phyloP scores from a whole-genome alignment of 2,797 vertebrate genomes.

The Okamejei kenojei region DNA sequence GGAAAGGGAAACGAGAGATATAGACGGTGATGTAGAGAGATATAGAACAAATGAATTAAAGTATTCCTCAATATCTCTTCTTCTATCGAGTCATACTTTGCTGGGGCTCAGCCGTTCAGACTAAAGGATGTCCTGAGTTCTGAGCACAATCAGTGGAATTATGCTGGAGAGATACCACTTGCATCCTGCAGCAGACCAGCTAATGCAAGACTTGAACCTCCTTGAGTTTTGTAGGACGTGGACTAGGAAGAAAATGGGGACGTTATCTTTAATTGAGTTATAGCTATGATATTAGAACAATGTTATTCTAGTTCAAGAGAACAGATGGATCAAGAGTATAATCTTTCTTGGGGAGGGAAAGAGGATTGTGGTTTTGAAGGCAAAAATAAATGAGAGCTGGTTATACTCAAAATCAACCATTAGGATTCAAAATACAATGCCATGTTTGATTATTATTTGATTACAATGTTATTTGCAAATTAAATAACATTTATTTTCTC shows the following conservation, averaged over 20 bases:
- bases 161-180: too few relatives aligned
- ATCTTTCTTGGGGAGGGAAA: too few relatives aligned
- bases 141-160: too few relatives aligned
- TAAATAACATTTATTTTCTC: slow-evolving; percentile 17
- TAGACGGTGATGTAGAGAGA: too few relatives aligned
- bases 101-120: too few relatives aligned
- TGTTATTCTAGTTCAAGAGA: not conserved
- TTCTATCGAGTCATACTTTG: not conserved
- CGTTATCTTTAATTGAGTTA: too few relatives aligned
- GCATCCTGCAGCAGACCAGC: too few relatives aligned
- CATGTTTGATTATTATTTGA: slow-evolving; percentile 17
- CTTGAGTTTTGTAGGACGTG: too few relatives aligned
- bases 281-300: not conserved
- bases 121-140: too few relatives aligned
- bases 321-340: not conserved
- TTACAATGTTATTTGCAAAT: slow-evolving; percentile 26
- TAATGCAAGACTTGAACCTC: too few relatives aligned
- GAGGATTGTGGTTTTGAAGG: not conserved
- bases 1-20: too few relatives aligned
- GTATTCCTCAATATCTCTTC: not conserved
- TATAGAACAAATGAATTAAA: not conserved
- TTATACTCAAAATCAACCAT: not conserved
- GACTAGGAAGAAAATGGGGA: too few relatives aligned
- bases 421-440: slow-evolving; percentile 15
- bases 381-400: not conserved